These are phyloP conservation scores for Papilio polytes DNA, from an alignment of 1,140 invertebrate genomes.

Conservation along the genomic window DNA sequence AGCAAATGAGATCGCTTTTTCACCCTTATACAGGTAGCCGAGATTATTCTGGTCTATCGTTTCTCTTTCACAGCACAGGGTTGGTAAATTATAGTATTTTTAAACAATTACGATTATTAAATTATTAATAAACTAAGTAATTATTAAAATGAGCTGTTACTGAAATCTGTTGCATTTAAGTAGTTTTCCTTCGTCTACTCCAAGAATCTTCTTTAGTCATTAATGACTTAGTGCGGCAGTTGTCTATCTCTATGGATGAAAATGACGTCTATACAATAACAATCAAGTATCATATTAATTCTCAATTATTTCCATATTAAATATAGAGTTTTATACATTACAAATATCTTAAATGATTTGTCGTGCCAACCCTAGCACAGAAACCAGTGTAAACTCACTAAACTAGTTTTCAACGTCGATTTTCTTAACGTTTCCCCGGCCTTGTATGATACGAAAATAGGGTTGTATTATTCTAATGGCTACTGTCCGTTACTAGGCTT, in stretches of 20 bases:
- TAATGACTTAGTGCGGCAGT: too few relatives aligned
- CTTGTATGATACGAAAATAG: conserved; percentile 38
- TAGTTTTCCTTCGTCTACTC: too few relatives aligned
- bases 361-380: conserved; percentile 23
- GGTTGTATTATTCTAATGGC: conserved; percentile 44
- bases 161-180: too few relatives aligned
- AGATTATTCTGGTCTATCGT: conserved; percentile 34
- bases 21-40: conserved; percentile 41
- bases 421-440: conserved; percentile 39
- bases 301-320: too few relatives aligned
- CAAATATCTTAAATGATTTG: background rate
- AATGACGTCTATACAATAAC: too few relatives aligned
- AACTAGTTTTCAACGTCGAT: conserved; percentile 33
- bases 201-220: too few relatives aligned
- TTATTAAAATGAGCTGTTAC: too few relatives aligned
- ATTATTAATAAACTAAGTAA: too few relatives aligned
- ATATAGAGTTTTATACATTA: background rate
- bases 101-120: background rate
- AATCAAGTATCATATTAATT: too few relatives aligned
- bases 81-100: background rate
- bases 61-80: conserved; percentile 40
- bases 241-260: too few relatives aligned
- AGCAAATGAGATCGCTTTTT: conserved; percentile 45
- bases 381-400: conserved; percentile 20
- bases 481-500: conserved; percentile 36